These are phyloP conservation scores for Delia radicum DNA, from an alignment of 1,140 invertebrate genomes.

Conservation along the genomic window DNA sequence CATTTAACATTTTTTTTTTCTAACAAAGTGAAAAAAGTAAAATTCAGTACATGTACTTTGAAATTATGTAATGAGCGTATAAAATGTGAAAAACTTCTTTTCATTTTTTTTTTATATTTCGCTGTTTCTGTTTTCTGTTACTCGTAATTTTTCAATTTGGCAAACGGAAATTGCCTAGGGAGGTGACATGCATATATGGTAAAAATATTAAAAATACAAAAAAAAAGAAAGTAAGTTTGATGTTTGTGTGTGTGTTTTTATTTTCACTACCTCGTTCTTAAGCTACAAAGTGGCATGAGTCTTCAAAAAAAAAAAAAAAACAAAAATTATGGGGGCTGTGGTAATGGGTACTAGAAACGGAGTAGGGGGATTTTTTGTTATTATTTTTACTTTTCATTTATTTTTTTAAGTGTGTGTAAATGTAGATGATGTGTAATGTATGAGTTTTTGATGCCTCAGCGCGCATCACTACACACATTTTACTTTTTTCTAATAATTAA, in stretches of 20 bases:
- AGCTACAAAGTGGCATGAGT: too few relatives aligned
- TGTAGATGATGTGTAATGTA: conserved; percentile 23
- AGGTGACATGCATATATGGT: conserved; percentile 28
- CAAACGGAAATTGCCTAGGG: conserved; percentile 55
- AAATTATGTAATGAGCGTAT: conserved; percentile 56
- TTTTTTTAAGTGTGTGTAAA: neutral
- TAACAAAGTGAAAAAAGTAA: conserved; percentile 31
- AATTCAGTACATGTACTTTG: conserved; percentile 47
- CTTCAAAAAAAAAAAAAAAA: neutral
- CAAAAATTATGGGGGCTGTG: neutral
- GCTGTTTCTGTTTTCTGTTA: neutral
- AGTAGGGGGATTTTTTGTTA: neutral
- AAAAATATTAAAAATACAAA: neutral
- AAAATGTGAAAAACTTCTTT: conserved; percentile 48
- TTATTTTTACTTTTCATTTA: neutral
- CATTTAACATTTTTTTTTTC: conserved; percentile 32
- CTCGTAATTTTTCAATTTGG: conserved; percentile 56
- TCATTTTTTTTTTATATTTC: neutral
- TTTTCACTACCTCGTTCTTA: neutral
- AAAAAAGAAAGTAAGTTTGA: neutral
- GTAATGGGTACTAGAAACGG: neutral
- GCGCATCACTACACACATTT: conserved; percentile 10
- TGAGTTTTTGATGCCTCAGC: conserved; percentile 22
- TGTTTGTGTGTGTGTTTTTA: conserved; percentile 12
- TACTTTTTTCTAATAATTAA: conserved; percentile 52